Evolutionary conservation across 2,888 invertebrate genomes (phyloP), one percentile per base, ranked within the genome.

Genomic region (Sarcophaga caerulescens): DNA sequence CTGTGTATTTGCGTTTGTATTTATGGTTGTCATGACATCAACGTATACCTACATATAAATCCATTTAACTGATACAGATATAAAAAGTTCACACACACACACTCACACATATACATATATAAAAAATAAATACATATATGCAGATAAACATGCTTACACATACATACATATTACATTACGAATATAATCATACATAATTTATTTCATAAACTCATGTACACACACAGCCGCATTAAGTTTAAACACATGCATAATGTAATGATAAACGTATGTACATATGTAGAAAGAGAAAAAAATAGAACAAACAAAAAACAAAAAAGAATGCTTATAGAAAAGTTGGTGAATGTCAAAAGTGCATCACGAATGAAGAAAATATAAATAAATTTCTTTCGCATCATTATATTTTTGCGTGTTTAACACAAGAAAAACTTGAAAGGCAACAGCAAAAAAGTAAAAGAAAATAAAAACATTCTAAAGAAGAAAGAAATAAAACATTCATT

Each of bases 291-390:
- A 35, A 35, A 35, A 35, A 35, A 8, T 2, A 35, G 8, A 35
- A 35, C 6, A 35, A 35, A 35, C 6, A 35, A 6, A 35, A 35
- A 35, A 35, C 35, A 35, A 57, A 65, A 44, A 35, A 57, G 59
- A 44, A 25, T 25, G 23, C 4, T 52, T 4, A 65, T 52, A 23
- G n/a, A 59, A 45, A 66, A 60, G 45, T 44, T 35, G 63, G 17
- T 75, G 75, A 86, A 86, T 86, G 86, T 84, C 86, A 86, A 81
- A 86, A 81, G 81, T 86, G 78, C 84, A 84, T 84, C 77, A 75
- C 12, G 69, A 60, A 45, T 81, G 47, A 25, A 75, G 47, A 45
- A 75, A 78, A 78, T 63, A 80, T 81, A 75, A 75, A 75, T 77
- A 84, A 77, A 52, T 84, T 71, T 78, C 35, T 70, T 10, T 81